These are phyloP conservation scores for Coremacera marginata DNA, from an alignment of 2,888 invertebrate genomes.

Conservation along the genomic window DNA sequence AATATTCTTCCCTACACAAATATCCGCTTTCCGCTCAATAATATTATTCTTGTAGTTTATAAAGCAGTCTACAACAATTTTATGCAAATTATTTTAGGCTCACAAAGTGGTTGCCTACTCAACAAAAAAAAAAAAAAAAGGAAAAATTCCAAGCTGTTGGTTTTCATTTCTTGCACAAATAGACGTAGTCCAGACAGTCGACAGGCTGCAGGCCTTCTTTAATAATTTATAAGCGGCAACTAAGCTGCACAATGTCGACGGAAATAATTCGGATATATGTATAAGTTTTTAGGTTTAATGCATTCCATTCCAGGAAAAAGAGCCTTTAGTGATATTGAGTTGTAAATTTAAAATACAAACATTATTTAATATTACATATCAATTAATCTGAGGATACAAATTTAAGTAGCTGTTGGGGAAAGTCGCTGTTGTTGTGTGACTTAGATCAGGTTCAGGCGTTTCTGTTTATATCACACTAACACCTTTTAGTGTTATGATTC, in stretches of 20 bases:
- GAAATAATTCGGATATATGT: too few species aligned
- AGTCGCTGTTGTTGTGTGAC: too few species aligned
- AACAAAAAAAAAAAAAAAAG: neutral
- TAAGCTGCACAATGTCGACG: neutral
- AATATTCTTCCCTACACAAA: neutral
- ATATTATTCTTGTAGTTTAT: neutral
- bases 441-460: too few species aligned
- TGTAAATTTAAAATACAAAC: too few species aligned
- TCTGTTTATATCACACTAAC: too few species aligned
- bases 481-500: too few species aligned
- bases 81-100: constrained; percentile 16
- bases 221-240: neutral
- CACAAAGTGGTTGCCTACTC: neutral
- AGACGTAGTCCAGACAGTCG: neutral
- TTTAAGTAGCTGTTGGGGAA: too few species aligned
- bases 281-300: neutral
- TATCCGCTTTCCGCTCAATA: neutral
- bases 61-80: neutral
- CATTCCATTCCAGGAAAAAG: neutral
- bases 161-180: constrained; percentile 15
- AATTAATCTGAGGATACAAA: neutral
- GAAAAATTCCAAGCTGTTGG: neutral
- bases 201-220: neutral
- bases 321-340: too few species aligned
- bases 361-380: neutral